Evolutionary conservation across 2,888 invertebrate species (phyloP), one percentile per base, ranked within the genome.

Genomic region (Oscheius sp.): DNA sequence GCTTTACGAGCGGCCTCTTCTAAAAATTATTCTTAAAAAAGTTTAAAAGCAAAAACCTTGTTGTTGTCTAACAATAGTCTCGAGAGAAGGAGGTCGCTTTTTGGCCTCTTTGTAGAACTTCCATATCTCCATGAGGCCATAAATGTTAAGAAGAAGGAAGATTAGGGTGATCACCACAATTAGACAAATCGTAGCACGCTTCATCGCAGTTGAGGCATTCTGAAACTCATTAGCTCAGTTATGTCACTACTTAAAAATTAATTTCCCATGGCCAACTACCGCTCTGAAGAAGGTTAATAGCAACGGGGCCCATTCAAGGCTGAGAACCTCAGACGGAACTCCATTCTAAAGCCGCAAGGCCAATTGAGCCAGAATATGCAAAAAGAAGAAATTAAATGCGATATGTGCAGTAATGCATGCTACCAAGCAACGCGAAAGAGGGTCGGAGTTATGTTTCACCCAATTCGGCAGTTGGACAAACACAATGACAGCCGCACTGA

Each of bases 391-490:
- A 33, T 37, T 33, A 15, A 8, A 15, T n/a, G 10, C 17, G 33
- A 27, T 53, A 15, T n/a, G 34, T 55, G n/a, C n/a, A n/a, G 55
- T 55, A 55, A 55, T 55, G 55, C n/a, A n/a, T 55, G 34, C 33
- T 17, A 20, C 33, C 15, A 12, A 2, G 55, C 34, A 34, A 17
- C 33, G 34, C 34, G 20, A 55, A 37, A 25, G 48, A 48, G 48
- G 33, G 20, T 34, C 37, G 61, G 61, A 45, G 45, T 61, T 29
- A 29, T 61, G 61, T 61, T 61, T 61, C 61, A 61, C 61, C 45
- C 61, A 61, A 61, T 61, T 61, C 45, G 61, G 61, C 61, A 61
- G 45, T 61, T 61, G 45, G 25, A 45, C 61, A 61, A 61, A 61
- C 61, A 61, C 27, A 27, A 42, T 42, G 61, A 61, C 61, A 61